Base-by-base conservation (phyloP, 2,888 invertebrate genomes). In the Agapostemon virescens region DNA sequence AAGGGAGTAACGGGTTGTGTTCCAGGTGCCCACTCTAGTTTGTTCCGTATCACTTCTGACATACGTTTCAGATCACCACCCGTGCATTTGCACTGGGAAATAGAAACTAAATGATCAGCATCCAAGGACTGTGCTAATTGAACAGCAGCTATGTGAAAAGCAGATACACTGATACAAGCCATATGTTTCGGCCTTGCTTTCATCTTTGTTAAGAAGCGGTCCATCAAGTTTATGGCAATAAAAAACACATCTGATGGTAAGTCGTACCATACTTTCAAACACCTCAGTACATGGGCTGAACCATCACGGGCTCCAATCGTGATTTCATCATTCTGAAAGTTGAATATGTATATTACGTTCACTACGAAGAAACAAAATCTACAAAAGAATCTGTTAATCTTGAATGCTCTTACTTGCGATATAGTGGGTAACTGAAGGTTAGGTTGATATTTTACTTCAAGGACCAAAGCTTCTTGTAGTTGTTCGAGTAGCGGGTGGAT, bases 191-290 rank as follows among this genome's bases (percentile, higher is more conserved):
- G 96, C 81, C 93, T 93, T 87, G 95, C 96, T 93, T 96, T 97
- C 96, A 97, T 97, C 92, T 96, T 96, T 52, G 96, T 96, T 79
- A 97, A 93, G 93, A 97, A 97, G 85, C 96, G 95, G 93, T 97
- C 97, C 91, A 97, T 95, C 89, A 97, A 93, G 92, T 96, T 96
- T 92, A 96, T 95, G 83, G 97, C 96, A 84, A 95, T 94, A 92
- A 97, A 96, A 88, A 97, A 95, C 15, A 96, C 96, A 88, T 96
- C 96, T 20, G 96, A 95, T 17, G 97, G 96, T 89, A 97, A 93
- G 91, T 97, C 97, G 93, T 96, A 97, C 97, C 97, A 97, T 89
- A 97, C 95, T 93, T 97, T 97, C 85, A 97, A 94, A 91, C 96
- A 97, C 85, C 97, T 95, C 88, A 97, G 93, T 87, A 96, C 96